Evolutionary conservation across 2,888 invertebrate species (phyloP), one percentile per base, ranked within the genome.

Genomic region (Sphinx pinastri): DNA sequence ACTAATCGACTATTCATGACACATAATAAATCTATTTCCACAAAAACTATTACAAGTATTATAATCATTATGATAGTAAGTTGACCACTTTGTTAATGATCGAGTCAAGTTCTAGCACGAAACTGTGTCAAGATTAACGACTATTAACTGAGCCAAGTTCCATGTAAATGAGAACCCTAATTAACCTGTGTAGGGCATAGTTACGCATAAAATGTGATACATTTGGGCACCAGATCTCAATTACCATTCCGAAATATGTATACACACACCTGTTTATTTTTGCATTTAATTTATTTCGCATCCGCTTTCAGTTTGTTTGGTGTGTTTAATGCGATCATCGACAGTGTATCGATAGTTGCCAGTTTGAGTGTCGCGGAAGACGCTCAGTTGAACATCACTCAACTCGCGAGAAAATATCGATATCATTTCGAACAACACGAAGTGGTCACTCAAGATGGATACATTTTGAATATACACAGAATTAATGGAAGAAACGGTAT

Each of bases 361-460:
- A 60, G 69, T 16, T 59, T 67, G 7, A 51, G 69, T 0, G 38
- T 16, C 0, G 68, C 73, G 1, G 84, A 87, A 70, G 90, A 91
- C 52, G 81, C 87, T 0, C 73, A 74, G 68, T 73, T 89, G 16
- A 86, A 84, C 70, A 88, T 90, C 14, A 78, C 77, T 0, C 74
- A 88, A 71, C 69, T 92, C 16, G 81, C 78, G 0, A 66, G 12
- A 2, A 88, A 88, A 77, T 83, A 90, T 74, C 80, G 83, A 67
- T 90, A 88, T 69, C 68, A 73, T 5, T 73, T 90, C 0, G 88
- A 91, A 78, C 81, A 84, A 25, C 90, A 93, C 70, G 75, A 68
- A 2, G 87, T 90, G 0, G 73, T 69, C 0, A 91, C 93, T 0
- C 81, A 86, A 73, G 93, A 92, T 70, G 88, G 86, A 0, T 92